Base-by-base conservation (phyloP, 2,113 vertebrate genomes). In the Pyrgilauda ruficollis region DNA sequence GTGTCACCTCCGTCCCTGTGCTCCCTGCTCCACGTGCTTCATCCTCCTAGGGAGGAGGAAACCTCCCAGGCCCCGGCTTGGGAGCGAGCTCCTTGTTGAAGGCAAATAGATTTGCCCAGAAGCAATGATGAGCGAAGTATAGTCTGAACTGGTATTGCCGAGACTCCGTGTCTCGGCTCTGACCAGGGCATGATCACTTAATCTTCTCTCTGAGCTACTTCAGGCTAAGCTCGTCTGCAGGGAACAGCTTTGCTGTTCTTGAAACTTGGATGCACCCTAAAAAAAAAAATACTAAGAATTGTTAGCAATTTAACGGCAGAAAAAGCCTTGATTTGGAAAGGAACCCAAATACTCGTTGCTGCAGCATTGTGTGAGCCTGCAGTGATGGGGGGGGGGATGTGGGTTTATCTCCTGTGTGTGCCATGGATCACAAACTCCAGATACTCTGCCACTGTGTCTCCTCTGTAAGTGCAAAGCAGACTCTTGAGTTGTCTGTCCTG, bases 141-240 rank as follows among this genome's bases (percentile, higher is more conserved):
- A 96, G 55, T 97, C 97, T 98, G 98, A 98, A 97, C 98, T 98
- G 98, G 98, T 98, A 98, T 95, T 97, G 98, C 96, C 15, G 73
- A 58, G 96, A 59, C 93, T 72, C 11, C 46, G 28, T 15, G 73
- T 91, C 74, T 92, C 91, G 96, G 97, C 97, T 97, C 87, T 98
- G 98, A 98, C 98, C 98, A 98, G 98, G 97, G 93, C 44, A 43
- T 98, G 98, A 98, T 94, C 94, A 94, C 3, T 0, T 97, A 98
- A 98, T 98, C 98, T 98, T 98, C 98, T 98, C 98, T 98, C 98
- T 98, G 98, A 98, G 98, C 98, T 96, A 74, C 85, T 63, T 92
- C 24, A 95, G 74, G 52, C 70, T 86, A 56, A 90, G 35, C 50
- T 84, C 72, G 7, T 61, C n/a, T 28, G 10, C 12, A 94, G 46